Base-by-base conservation (phyloP, 2,888 invertebrate species). In the Brenthis hecate region DNA sequence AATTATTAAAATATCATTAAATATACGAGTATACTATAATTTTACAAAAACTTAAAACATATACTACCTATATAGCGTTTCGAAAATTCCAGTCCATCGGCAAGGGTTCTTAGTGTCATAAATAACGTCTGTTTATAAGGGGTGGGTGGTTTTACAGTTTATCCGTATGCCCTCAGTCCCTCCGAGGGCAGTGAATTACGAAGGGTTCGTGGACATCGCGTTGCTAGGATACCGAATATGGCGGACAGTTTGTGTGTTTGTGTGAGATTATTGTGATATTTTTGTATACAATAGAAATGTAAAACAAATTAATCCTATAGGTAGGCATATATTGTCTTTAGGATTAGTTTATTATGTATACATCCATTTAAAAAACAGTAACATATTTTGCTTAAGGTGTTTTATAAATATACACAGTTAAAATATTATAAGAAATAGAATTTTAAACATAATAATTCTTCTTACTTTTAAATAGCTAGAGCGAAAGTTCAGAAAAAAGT, bases 91-190 rank as follows among this genome's bases (percentile, higher is more conserved):
- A 75, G 84, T 85, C 85, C 86, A 77, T 81, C 82, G 73, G 75
- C 78, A 81, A 81, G 81, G 80, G 81, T 80, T 82, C 80, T 85
- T 87, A 86, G 88, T 86, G 90, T 88, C 89, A 90, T 92, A 92
- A 92, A 92, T 92, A 89, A 91, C 88, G 78, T 85, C 89, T 89
- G 91, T 90, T 92, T 91, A 89, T 89, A 89, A 78, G 85, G 85
- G 85, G 84, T 62, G 84, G 85, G 84, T 81, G 80, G 91, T 91
- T 91, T 90, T 86, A 83, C 88, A 91, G 91, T 91, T 92, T 91
- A 91, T 89, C 89, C 71, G 68, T 71, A 68, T 88, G 85, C 89
- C 89, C 89, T 78, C 80, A 75, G 77, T 78, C 81, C 86, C 86
- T 81, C 77, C 80, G 78, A 78, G 79, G 78, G 80, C 77, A 76